phyloP scores from a whole-genome alignment of 2,797 vertebrate species.

The Nothura maculosa region DNA sequence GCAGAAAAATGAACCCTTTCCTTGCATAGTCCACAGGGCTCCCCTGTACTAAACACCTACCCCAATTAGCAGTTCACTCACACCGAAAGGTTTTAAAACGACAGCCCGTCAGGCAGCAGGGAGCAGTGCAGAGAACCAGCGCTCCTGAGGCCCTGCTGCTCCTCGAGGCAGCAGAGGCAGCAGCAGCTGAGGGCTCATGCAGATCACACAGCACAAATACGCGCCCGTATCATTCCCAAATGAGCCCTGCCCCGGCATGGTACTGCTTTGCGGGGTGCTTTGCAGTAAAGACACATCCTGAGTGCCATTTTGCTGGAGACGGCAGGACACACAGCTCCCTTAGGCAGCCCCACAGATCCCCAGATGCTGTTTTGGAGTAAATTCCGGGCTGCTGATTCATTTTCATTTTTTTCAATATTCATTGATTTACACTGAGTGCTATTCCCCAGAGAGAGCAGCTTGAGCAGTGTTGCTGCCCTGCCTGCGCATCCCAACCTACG shows the following conservation, averaged over 20 bases:
- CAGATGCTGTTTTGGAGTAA: not conserved
- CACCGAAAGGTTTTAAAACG: not conserved
- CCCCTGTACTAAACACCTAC: not conserved
- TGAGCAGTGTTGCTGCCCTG: not conserved
- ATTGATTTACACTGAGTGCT: not conserved
- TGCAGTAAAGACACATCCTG: rapidly evolving
- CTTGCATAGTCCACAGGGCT: not conserved
- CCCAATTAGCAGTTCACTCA: slow-evolving; percentile 42
- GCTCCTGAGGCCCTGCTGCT: not conserved
- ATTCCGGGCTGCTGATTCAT: not conserved
- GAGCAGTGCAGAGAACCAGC: not conserved
- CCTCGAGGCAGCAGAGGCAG: not conserved
- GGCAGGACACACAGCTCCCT: not conserved
- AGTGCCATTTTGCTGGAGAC: not conserved
- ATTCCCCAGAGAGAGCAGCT: not conserved
- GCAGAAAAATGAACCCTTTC: slow-evolving; percentile 12
- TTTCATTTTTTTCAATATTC: not conserved
- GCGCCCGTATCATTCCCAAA: not conserved
- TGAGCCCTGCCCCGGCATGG: not conserved
- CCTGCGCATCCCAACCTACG: not conserved
- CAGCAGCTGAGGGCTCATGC: not conserved
- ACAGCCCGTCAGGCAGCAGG: not conserved
- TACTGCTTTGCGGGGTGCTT: not conserved
- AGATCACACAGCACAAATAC: not conserved
- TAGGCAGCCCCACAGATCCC: not conserved